Conservation (phyloP, 2,797 vertebrate genomes). For the Gobionotothen gibberifrons region DNA sequence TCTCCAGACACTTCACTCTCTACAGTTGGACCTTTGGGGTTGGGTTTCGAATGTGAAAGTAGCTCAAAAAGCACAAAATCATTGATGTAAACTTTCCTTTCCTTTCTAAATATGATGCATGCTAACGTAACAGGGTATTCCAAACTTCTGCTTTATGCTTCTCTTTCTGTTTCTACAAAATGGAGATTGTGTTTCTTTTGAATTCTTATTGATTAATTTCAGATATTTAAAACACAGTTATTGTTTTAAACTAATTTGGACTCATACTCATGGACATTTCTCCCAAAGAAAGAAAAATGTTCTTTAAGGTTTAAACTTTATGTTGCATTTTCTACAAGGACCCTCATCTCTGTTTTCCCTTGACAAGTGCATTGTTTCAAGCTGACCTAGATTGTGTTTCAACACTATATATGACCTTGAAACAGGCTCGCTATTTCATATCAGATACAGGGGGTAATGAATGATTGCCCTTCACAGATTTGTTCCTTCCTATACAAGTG, state of each 20-base stretch:
- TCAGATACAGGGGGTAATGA: slow-evolving; percentile 18
- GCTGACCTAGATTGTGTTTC: slow-evolving; percentile 40
- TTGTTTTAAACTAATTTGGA: slow-evolving; percentile 1
- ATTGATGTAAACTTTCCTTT: not conserved
- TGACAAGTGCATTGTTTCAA: slow-evolving; percentile 41
- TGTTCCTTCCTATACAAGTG: not conserved
- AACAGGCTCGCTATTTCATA: slow-evolving; percentile 31
- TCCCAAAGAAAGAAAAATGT: not conserved
- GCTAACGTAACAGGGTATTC: not conserved
- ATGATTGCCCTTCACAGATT: slow-evolving; percentile 3
- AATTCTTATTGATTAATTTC: slow-evolving; percentile 2
- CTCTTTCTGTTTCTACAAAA: slow-evolving; percentile 12
- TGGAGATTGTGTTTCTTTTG: not conserved
- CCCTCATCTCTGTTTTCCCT: slow-evolving; percentile 12
- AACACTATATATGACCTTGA: slow-evolving; percentile 35
- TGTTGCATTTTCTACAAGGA: slow-evolving; percentile 26
- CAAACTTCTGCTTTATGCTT: slow-evolving; percentile 29
- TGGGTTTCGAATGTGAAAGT: slow-evolving; percentile 1
- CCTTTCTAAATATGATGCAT: not conserved
- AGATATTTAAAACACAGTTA: slow-evolving; percentile 4
- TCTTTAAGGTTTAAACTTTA: slow-evolving; percentile 26
- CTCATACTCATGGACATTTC: not conserved
- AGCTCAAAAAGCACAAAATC: slow-evolving; percentile 13
- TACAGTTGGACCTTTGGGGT: not conserved
- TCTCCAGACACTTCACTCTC: slow-evolving; percentile 7